Percentiles rank a stretch among this genome's conserved stretches.
phyloP scores from a whole-genome alignment of 2,113 vertebrate genomes.

The Vulpes vulpes region DNA sequence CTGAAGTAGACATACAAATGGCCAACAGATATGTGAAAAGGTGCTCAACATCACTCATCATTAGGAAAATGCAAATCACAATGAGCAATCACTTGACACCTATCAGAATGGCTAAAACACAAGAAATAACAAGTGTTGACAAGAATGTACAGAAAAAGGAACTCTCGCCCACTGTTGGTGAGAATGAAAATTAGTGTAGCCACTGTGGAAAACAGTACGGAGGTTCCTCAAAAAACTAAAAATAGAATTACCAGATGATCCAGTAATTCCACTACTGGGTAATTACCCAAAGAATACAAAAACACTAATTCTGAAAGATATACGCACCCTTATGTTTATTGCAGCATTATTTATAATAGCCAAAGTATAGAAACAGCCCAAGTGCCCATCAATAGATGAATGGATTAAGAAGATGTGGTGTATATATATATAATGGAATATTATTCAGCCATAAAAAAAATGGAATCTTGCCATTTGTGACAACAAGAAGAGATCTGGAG shows the following conservation, averaged over 20 bases:
- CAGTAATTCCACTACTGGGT: not conserved
- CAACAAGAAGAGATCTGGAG: not conserved
- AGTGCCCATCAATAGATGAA: not conserved
- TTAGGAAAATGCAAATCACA: not conserved
- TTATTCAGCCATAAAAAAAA: not conserved
- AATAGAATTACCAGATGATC: not conserved
- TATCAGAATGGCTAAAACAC: not conserved
- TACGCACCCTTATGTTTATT: not conserved
- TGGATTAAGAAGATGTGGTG: not conserved
- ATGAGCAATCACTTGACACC: not conserved
- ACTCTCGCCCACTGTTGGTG: not conserved
- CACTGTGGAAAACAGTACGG: not conserved
- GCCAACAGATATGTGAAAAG: not conserved
- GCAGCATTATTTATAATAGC: not conserved
- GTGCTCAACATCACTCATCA: not conserved
- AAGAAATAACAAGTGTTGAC: not conserved
- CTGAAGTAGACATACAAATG: not conserved
- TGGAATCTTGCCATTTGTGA: not conserved
- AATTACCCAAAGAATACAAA: not conserved
- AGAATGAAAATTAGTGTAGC: not conserved
- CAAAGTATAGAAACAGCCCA: not conserved
- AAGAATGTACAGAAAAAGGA: not conserved
- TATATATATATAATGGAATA: not conserved
- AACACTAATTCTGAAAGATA: not conserved
- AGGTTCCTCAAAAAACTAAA: not conserved